Base-by-base conservation (phyloP, 2,888 invertebrate genomes). In the Drosophila melanosoma region DNA sequence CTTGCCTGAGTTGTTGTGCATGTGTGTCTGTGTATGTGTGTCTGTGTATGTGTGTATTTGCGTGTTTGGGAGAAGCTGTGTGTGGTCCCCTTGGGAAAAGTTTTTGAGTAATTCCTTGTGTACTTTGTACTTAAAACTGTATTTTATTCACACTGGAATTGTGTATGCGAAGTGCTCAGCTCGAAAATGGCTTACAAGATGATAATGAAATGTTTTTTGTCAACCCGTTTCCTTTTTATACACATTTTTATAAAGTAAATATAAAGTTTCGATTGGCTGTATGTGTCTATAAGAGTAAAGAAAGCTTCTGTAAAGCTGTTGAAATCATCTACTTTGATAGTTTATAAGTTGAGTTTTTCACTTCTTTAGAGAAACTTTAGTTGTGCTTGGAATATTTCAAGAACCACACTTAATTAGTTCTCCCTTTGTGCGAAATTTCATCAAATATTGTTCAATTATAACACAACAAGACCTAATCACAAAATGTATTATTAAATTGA, bases 51-150 rank as follows among this genome's bases (percentile, higher is more conserved):
- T 17, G 32, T 51, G 11, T 40, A 11, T 2, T 8, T 40, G 12
- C 17, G 23, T 29, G 20, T 15, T 17, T 32, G 20, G 15, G 4
- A 15, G 45, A 23, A 7, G 45, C 45, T 52, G 40, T 64, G 35
- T 66, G 29, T 12, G 42, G n/a, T 56, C 29, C 23, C 35, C 38
- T 17, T 32, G 32, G 61, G 49, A 36, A 51, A 76, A 67, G 59
- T 73, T 67, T 23, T 45, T 36, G 42, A 69, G 35, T 42, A 67
- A 68, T 57, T 36, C 33, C 23, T 35, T 51, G 49, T 51, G 45
- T 40, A 58, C 59, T 68, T 51, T 29, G 12, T 49, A 54, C 67
- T 56, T 67, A 48, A 68, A 40, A 40, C 33, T 40, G 56, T 29
- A 49, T 51, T 68, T 42, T 51, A 51, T 56, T 33, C 56, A 23